Percentiles rank a stretch among this genome's conserved stretches.
phyloP scores from a whole-genome alignment of 1,140 invertebrate species.

The Andrena cerasifolii region DNA sequence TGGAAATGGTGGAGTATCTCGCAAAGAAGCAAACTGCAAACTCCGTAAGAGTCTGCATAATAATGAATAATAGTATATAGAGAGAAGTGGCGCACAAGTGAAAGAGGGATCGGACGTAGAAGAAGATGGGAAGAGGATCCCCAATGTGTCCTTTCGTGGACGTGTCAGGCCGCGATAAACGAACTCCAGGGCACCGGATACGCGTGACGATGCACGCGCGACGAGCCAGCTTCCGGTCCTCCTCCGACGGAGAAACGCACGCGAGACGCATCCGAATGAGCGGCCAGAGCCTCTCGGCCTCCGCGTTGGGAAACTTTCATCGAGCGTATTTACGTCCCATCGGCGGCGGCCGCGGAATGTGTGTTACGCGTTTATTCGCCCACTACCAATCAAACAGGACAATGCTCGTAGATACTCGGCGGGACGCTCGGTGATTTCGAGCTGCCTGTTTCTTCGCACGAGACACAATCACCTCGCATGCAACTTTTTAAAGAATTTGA shows the following conservation, averaged over 20 bases:
- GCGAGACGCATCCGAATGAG: conserved; percentile 82
- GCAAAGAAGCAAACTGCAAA: no score
- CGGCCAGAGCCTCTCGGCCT: no score
- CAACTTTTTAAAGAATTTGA: no score
- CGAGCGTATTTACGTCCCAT: no score
- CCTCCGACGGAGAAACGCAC: conserved; percentile 63
- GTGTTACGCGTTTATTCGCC: conserved; percentile 27
- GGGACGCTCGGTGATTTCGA: conserved; percentile 3
- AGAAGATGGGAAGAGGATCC: conserved; percentile 50
- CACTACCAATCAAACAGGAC: not conserved
- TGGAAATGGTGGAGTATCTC: no score
- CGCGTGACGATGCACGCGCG: conserved; percentile 78
- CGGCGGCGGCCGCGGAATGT: conserved; percentile 20
- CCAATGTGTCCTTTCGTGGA: conserved; percentile 48
- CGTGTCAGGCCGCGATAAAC: conserved; percentile 58
- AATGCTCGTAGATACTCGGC: not conserved
- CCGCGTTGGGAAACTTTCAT: no score
- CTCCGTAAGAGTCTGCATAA: no score
- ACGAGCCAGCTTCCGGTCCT: conserved; percentile 74
- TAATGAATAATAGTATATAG: no score
- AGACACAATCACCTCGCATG: no score
- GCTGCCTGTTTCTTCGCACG: no score
- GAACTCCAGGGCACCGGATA: conserved; percentile 74
- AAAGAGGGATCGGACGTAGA: no score
- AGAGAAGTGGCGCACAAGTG: no score